Conservation (phyloP, 2,113 vertebrate species). For the Zosterops borbonicus region DNA sequence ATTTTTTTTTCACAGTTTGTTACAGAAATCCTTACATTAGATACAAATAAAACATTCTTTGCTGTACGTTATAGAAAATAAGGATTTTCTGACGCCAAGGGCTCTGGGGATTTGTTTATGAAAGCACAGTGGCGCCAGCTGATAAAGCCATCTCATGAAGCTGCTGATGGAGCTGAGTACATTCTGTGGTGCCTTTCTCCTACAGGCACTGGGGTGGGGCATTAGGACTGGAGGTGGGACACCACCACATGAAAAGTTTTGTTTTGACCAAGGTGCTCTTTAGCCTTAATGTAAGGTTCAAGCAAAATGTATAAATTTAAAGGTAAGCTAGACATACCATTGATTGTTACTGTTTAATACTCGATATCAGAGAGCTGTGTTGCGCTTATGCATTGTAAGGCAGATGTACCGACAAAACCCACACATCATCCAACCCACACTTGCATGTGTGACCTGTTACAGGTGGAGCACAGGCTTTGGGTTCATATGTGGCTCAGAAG, state of each 20-base stretch:
- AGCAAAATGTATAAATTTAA: constrained; percentile 7
- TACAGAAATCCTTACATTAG: constrained; percentile 58
- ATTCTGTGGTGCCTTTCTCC: constrained; percentile 45
- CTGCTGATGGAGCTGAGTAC: constrained; percentile 35
- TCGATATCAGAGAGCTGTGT: neutral
- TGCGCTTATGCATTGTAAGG: constrained; percentile 16
- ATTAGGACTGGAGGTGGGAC: constrained; percentile 24
- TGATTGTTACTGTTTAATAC: neutral
- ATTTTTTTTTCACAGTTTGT: constrained; percentile 55
- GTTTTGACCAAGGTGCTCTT: constrained; percentile 47
- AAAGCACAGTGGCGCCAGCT: neutral
- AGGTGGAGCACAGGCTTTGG: neutral
- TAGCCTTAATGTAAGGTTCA: constrained; percentile 69
- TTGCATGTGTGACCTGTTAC: neutral
- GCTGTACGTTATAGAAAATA: constrained; percentile 38
- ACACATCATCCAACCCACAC: neutral
- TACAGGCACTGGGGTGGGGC: constrained; percentile 18
- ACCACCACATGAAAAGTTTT: neutral
- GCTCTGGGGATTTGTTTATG: neutral
- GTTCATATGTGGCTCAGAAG: neutral
- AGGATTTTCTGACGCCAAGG: constrained; percentile 22
- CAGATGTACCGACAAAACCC: constrained; percentile 4
- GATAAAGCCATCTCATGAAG: constrained; percentile 11
- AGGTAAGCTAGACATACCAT: neutral
- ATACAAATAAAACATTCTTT: constrained; percentile 63